These are phyloP conservation scores for Zaprionus lachaisei DNA, from an alignment of 1,140 invertebrate genomes.

Conservation along the genomic window DNA sequence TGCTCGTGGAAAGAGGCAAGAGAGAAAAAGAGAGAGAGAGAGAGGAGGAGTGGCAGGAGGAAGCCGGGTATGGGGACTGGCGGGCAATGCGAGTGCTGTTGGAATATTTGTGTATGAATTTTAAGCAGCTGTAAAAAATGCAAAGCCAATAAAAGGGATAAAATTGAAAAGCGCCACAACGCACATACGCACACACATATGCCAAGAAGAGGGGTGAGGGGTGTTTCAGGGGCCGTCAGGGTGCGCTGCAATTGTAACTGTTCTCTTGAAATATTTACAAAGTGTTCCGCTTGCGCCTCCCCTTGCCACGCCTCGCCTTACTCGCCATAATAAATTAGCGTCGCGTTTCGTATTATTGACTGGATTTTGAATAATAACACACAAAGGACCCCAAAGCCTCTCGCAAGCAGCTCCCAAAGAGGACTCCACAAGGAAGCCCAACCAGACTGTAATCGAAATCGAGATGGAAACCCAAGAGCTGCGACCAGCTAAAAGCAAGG, in stretches of 20 bases:
- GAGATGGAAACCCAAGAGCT: slow-evolving; percentile 48
- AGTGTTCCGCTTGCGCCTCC: slow-evolving; percentile 11
- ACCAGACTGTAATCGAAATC: slow-evolving; percentile 47
- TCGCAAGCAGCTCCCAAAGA: neutral
- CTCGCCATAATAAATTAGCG: slow-evolving; percentile 73
- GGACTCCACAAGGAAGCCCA: neutral
- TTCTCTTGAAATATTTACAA: slow-evolving; percentile 57
- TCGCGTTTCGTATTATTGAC: slow-evolving; percentile 80
- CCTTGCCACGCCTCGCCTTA: neutral
- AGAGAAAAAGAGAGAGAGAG: neutral
- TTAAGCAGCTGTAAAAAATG: slow-evolving; percentile 77
- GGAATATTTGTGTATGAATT: slow-evolving; percentile 76
- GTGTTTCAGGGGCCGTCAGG: neutral
- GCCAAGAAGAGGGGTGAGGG: too few relatives aligned
- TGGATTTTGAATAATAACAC: slow-evolving; percentile 83
- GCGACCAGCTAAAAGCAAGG: slow-evolving; percentile 38
- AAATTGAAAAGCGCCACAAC: slow-evolving; percentile 68
- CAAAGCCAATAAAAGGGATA: slow-evolving; percentile 79
- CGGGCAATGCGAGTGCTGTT: slow-evolving; percentile 25
- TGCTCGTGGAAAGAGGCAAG: slow-evolving; percentile 1
- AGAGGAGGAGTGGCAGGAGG: neutral
- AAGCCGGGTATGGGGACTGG: neutral
- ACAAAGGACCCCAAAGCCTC: slow-evolving; percentile 63
- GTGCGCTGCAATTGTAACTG: slow-evolving; percentile 70
- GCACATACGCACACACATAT: slow-evolving; percentile 24